Base-by-base conservation (phyloP, 1,140 invertebrate species). In the Drosophila busckii region DNA sequence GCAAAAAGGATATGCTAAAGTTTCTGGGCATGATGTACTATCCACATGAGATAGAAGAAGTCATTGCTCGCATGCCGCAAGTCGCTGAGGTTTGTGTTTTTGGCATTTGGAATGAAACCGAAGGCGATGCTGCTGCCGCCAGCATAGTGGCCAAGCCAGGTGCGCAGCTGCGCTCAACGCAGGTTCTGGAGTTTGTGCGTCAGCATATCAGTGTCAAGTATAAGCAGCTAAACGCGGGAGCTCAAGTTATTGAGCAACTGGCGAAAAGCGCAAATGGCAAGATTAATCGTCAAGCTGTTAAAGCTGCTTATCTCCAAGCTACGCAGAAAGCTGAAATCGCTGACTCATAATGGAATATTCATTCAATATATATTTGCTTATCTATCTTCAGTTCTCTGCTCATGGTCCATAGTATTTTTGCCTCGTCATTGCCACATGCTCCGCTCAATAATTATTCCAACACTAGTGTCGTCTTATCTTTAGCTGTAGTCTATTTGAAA, bases 1-100 rank as follows among this genome's bases (percentile, higher is more conserved):
- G 93, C 25, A 85, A 91, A 6, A 93, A 93, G 67, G 92, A 94
- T 67, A 84, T 90, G 28, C 89, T 91, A 1, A 88, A 87, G 45
- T 88, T 70, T 10, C 40, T 71, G 9, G 87, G 86, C 10, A 80
- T 82, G 59, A 87, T 88, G 46, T 88, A 88, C 56, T 85, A 65
- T 20, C 86, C 86, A 1, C 71, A 85, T 10, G 86, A 87, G 16
- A 65, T 87, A 9, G 86, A 87, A 44, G 62, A 80, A 16, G 66
- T 85, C 5, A 65, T 87, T 3, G 67, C 63, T 10, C 62, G 71
- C 35, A 63, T 86, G 53, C 66, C 78, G 0, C 60, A 86, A 25
- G 78, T 87, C 2, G 44, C 71, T 1, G 82, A 84, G 16, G 84
- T 76, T 1, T 86, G 84, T 16, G 86, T 87, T 25, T 86, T 85